phyloP scores from a whole-genome alignment of 1,140 invertebrate genomes.

The Panagrolaimus sp. region DNA sequence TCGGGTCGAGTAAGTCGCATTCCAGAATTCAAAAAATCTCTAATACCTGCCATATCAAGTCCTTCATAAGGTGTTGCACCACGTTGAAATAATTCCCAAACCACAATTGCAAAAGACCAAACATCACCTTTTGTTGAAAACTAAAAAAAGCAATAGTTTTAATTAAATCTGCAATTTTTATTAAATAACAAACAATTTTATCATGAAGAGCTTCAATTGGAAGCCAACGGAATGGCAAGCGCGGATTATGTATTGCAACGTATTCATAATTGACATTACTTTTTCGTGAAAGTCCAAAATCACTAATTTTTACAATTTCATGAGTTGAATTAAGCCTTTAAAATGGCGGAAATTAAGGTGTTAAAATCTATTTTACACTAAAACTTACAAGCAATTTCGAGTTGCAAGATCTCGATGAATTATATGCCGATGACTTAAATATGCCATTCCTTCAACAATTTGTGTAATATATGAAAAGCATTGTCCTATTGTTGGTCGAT shows the following conservation, averaged over 20 bases:
- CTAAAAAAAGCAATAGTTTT: neutral
- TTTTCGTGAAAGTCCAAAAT: constrained; percentile 91
- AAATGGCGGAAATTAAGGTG: neutral
- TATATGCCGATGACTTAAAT: constrained; percentile 82
- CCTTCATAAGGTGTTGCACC: constrained; percentile 61
- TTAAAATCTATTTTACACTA: too few relatives aligned
- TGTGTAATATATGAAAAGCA: constrained; percentile 90
- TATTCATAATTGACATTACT: constrained; percentile 90
- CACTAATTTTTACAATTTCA: constrained; percentile 81
- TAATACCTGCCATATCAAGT: neutral
- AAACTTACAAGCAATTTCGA: constrained; percentile 70
- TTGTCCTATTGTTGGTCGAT: constrained; percentile 62
- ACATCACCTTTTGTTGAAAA: constrained; percentile 67
- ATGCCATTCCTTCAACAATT: constrained; percentile 92
- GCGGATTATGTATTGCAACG: constrained; percentile 82
- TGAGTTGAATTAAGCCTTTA: constrained; percentile 75
- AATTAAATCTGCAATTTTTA: too few relatives aligned
- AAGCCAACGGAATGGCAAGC: constrained; percentile 88
- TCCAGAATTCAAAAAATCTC: neutral
- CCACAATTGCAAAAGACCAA: constrained; percentile 63
- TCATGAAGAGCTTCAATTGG: constrained; percentile 79
- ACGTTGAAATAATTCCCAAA: constrained; percentile 63
- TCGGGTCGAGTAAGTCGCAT: neutral
- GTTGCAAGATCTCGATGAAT: constrained; percentile 92
- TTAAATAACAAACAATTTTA: constrained; percentile 59